Base-by-base conservation (phyloP, 2,797 vertebrate species). In the Lacerta agilis region DNA sequence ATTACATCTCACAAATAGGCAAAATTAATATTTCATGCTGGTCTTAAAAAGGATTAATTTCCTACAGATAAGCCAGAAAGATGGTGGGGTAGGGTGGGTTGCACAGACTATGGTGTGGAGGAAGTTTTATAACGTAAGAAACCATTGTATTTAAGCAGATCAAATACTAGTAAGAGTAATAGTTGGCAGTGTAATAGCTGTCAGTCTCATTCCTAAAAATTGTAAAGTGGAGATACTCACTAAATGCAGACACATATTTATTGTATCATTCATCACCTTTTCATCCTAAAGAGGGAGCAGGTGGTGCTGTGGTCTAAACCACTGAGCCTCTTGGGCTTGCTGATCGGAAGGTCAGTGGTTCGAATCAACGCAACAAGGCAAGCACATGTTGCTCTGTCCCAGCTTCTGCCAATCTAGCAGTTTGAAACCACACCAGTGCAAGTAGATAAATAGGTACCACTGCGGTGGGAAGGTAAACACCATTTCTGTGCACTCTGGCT, bases 1-100 rank as follows among this genome's bases (percentile, higher is more conserved):
- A 94, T 94, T 90, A 90, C 90, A 85, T 85, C 0, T 10, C 94
- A 91, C 9, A 49, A 94, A 93, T 90, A 94, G 94, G 90, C 88
- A 95, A 93, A 93, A 93, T 80, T 92, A 94, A 93, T 92, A 91
- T 90, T 94, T 91, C 86, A 95, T 93, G 92, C 88, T 55, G 85
- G 85, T 91, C 94, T 94, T 91, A 76, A 86, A 93, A 91, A 38
- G 92, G 94, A 95, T 96, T 92, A 91, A 94, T 95, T 95, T 94
- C 88, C 86, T 91, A 85, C 89, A 93, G 94, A 94, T 94, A 94
- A 95, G 90, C 38, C 89, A 91, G 87, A 58, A 84, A 91, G 86
- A 10, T 27, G 4, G 15, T 7, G 8, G 7, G 25, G 13, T 13
- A 4, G 7, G 25, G 13, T 13, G 3, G 15, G 49, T 13, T 23